Conservation (phyloP, 2,888 invertebrate genomes). For the Toxonevra muliebris region DNA sequence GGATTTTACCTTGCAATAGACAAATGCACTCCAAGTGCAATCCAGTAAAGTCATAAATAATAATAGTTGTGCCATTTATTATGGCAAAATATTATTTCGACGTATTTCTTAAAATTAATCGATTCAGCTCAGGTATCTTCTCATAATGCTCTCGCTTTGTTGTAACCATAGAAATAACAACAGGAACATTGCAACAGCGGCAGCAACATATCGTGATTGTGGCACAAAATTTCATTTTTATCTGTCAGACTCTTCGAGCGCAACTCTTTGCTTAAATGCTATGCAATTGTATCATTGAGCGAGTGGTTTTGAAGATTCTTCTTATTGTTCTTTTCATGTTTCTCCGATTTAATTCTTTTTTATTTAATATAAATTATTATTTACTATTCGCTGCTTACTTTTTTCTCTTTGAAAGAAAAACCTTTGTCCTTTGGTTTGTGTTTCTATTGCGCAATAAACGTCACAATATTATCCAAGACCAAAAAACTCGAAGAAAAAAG, state of each 20-base stretch:
- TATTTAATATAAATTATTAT: neutral
- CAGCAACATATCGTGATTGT: neutral
- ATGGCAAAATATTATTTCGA: constrained; percentile 30
- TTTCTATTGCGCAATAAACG: neutral
- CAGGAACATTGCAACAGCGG: neutral
- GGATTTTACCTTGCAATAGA: no score
- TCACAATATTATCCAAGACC: no score
- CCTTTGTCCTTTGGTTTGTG: neutral
- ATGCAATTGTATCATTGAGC: neutral
- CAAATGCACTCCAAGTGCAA: no score
- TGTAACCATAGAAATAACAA: no score
- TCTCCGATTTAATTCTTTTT: neutral
- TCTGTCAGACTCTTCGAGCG: neutral
- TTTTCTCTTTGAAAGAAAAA: neutral
- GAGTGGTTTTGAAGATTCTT: neutral
- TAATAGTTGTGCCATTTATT: constrained; percentile 31
- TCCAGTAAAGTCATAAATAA: constrained; percentile 15
- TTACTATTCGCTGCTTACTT: neutral
- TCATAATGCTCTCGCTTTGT: no score
- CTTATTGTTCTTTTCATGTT: neutral
- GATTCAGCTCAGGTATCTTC: constrained; percentile 7
- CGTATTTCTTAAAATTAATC: constrained; percentile 29
- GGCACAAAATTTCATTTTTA: neutral
- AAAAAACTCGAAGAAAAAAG: no score
- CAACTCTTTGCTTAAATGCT: no score